phyloP scores from a whole-genome alignment of 2,888 invertebrate genomes.

The Lamellibrachia columna region DNA sequence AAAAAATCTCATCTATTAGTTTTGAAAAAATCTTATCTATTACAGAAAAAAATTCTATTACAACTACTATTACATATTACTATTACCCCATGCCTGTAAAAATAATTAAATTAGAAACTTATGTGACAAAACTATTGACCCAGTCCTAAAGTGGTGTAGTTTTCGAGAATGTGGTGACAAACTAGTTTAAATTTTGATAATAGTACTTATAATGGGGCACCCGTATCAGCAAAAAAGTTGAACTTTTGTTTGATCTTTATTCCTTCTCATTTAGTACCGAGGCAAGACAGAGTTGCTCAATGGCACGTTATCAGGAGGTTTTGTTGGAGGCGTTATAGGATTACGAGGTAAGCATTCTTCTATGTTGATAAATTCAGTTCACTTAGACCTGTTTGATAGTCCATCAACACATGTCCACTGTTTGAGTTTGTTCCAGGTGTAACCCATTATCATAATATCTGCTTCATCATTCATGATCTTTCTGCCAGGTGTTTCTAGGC shows the following conservation, averaged over 20 bases:
- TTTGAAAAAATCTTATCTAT: too few species aligned
- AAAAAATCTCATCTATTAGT: too few species aligned
- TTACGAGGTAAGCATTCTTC: conserved; percentile 63
- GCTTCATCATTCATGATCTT: too few species aligned
- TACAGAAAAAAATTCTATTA: too few species aligned
- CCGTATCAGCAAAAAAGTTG: neutral
- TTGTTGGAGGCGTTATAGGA: conserved; percentile 88
- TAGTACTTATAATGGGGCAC: too few species aligned
- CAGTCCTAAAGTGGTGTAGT: neutral
- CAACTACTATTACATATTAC: too few species aligned
- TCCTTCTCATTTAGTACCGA: conserved; percentile 69
- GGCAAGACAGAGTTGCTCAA: conserved; percentile 97
- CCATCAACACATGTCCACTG: too few species aligned
- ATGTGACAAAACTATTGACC: neutral
- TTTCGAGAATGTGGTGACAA: neutral
- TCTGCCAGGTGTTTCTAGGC: too few species aligned
- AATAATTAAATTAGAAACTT: too few species aligned
- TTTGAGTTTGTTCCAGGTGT: too few species aligned
- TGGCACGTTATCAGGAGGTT: conserved; percentile 91
- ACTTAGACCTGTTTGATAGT: neutral
- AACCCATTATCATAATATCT: too few species aligned
- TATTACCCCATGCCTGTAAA: too few species aligned
- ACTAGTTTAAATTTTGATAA: neutral
- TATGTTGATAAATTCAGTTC: neutral
- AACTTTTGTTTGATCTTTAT: conserved; percentile 19